Percentiles rank a stretch among this genome's conserved stretches.
phyloP scores from a whole-genome alignment of 2,113 vertebrate species.

The Rhea pennata region DNA sequence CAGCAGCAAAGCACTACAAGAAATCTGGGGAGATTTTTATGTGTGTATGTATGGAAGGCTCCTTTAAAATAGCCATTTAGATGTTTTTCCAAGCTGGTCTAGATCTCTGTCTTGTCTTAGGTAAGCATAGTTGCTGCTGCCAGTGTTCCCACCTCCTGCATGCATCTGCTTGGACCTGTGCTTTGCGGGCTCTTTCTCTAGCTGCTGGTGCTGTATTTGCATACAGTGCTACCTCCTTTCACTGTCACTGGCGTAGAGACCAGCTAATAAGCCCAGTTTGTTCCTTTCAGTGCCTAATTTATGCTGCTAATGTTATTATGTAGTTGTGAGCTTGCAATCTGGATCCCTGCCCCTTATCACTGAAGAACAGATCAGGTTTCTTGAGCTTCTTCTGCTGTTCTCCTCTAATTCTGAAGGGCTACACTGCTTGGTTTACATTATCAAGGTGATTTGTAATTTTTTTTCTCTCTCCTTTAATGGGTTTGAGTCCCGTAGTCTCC shows the following conservation, averaged over 20 bases:
- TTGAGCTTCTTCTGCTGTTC: background rate
- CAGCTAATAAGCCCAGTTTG: background rate
- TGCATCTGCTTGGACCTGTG: background rate
- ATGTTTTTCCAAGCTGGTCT: background rate
- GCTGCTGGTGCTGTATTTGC: background rate
- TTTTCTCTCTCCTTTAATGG: background rate
- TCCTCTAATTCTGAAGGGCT: background rate
- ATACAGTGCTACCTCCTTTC: rapidly evolving
- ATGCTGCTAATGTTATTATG: background rate
- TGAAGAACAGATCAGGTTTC: background rate
- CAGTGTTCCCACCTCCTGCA: background rate
- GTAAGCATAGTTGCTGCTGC: background rate
- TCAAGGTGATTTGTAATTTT: background rate
- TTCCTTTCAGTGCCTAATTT: background rate
- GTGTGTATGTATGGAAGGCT: background rate
- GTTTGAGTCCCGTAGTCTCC: background rate
- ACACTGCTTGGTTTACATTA: background rate
- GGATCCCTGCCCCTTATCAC: background rate
- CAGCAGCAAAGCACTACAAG: background rate
- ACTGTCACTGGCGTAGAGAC: background rate
- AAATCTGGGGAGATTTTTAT: background rate
- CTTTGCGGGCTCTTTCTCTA: background rate
- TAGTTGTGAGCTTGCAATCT: background rate
- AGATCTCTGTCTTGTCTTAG: background rate
- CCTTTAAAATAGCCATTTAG: background rate